These are phyloP conservation scores for honey bee (Apis mellifera) DNA, from an alignment of 1,140 invertebrate species.

Conservation along the genomic window DNA sequence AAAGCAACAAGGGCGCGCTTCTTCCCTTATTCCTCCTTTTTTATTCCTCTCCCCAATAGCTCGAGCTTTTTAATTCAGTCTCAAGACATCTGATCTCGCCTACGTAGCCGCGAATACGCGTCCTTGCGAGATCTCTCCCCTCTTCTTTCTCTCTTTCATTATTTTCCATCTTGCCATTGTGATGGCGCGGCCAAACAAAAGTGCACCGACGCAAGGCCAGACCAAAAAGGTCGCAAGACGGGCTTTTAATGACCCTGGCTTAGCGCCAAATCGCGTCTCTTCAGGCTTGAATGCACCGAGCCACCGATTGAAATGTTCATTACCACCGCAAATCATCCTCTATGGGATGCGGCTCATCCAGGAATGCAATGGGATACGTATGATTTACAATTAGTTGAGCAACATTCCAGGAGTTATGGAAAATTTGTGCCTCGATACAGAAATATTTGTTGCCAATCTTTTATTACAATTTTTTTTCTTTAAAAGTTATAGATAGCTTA, in stretches of 20 bases:
- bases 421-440: too few relatives aligned
- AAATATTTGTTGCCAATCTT: too few relatives aligned
- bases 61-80: constrained; percentile 42
- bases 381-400: too few relatives aligned
- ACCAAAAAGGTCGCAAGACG: constrained; percentile 69
- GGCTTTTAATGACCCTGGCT: constrained; percentile 74
- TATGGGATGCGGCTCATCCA: neutral
- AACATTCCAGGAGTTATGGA: too few relatives aligned
- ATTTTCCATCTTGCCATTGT: constrained; percentile 76
- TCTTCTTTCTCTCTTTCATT: constrained; percentile 31
- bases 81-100: constrained; percentile 38
- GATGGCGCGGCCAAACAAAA: constrained; percentile 75
- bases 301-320: constrained; percentile 70
- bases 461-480: too few relatives aligned
- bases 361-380: too few relatives aligned
- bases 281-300: constrained; percentile 51
- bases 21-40: neutral
- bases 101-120: neutral
- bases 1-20: constrained; percentile 17
- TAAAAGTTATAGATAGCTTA: too few relatives aligned
- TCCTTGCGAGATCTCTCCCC: neutral
- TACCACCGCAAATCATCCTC: constrained; percentile 63
- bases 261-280: constrained; percentile 70
- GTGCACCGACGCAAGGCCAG: constrained; percentile 63
- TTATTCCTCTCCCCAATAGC: constrained; percentile 12